These are phyloP conservation scores for Lutjanus erythropterus DNA, from an alignment of 2,113 vertebrate species.

Conservation along the genomic window DNA sequence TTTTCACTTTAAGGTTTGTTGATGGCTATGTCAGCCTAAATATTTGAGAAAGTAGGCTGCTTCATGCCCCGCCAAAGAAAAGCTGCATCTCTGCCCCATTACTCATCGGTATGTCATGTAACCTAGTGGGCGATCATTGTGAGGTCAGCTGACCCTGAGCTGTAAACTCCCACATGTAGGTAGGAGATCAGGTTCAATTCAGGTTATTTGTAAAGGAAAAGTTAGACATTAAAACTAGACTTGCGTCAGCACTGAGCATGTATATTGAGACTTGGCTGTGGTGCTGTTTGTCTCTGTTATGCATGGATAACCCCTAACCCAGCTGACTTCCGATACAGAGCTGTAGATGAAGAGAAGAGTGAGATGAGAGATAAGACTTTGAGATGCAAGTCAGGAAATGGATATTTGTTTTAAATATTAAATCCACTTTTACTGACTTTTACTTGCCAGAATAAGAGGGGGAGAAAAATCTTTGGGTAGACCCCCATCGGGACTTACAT, in stretches of 20 bases:
- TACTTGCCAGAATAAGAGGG: background rate
- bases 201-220: slow-evolving; percentile 5
- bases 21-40: background rate
- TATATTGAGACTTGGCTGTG: background rate
- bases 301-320: too few species aligned
- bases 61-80: background rate
- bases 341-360: background rate
- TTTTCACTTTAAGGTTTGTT: background rate
- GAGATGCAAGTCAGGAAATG: background rate
- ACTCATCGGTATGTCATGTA: slow-evolving; percentile 6
- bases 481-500: background rate
- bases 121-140: background rate
- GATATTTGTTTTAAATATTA: background rate
- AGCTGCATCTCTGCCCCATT: background rate
- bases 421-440: background rate
- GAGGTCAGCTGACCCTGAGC: background rate
- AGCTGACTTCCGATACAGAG: background rate
- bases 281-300: too few species aligned
- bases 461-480: background rate
- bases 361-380: background rate
- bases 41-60: background rate
- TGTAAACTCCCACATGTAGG: slow-evolving; percentile 12
- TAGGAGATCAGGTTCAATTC: slow-evolving; percentile 14
- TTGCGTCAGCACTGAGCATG: background rate
- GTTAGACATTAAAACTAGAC: background rate